Percentiles rank a stretch among this genome's conserved stretches.
Evolutionary conservation across 2,888 invertebrate genomes (phyloP).

Genomic region (Tipula vernalis): DNA sequence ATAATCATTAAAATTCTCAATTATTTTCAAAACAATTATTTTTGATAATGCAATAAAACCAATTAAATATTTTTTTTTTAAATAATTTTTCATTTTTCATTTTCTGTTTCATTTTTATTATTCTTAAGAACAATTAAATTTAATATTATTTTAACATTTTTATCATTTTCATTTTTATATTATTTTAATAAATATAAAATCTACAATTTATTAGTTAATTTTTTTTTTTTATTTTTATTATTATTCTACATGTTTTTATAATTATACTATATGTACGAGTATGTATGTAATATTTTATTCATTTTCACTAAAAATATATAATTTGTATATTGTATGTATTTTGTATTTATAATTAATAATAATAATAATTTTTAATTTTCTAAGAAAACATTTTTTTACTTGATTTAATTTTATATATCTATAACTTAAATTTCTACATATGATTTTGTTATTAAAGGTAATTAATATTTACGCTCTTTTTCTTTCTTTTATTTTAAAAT

Average conservation of each 20-base stretch:
- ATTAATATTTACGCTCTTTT: background rate
- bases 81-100: background rate
- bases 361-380: background rate
- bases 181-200: background rate
- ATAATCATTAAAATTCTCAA: background rate
- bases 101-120: background rate
- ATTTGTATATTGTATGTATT: background rate
- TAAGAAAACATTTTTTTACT: background rate
- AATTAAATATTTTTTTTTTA: background rate
- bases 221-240: background rate
- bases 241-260: background rate
- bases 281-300: background rate
- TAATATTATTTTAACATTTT: background rate
- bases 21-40: background rate
- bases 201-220: background rate
- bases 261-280: background rate
- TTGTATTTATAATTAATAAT: background rate
- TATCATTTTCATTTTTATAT: background rate
- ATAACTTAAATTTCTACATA: background rate
- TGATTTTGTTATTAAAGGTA: background rate
- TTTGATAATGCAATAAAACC: too few species aligned
- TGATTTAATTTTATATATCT: background rate
- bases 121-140: background rate
- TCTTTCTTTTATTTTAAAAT: background rate
- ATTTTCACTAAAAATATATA: background rate